Evolutionary conservation across 2,888 invertebrate species (phyloP).

Genomic region (Poecilus cupreus): DNA sequence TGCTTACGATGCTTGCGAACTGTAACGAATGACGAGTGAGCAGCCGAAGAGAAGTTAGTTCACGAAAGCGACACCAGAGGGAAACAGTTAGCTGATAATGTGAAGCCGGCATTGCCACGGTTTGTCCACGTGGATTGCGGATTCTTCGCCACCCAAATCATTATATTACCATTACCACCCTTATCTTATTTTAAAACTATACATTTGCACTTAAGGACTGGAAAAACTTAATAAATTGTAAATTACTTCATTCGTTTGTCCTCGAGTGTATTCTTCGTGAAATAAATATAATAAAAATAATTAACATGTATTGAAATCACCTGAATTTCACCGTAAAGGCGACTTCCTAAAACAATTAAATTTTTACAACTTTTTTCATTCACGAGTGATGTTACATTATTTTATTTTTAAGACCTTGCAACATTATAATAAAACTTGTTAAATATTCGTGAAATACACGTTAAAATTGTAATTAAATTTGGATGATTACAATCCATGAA

Average conservation of each 20-base stretch:
- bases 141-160: neutral
- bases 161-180: conserved; percentile 7
- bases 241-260: too few species aligned
- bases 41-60: conserved; percentile 34
- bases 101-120: conserved; percentile 2
- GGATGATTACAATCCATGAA: conserved; percentile 46
- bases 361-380: neutral
- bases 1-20: conserved; percentile 32
- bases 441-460: too few species aligned
- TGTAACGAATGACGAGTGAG: conserved; percentile 43
- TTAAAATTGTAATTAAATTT: conserved; percentile 19
- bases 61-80: conserved; percentile 46
- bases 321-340: too few species aligned
- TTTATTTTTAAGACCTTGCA: too few species aligned
- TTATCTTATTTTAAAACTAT: neutral
- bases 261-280: neutral
- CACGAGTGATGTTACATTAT: neutral
- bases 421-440: too few species aligned
- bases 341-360: too few species aligned
- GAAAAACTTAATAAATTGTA: too few species aligned
- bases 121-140: conserved; percentile 33
- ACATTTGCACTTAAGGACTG: too few species aligned
- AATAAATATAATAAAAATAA: neutral
- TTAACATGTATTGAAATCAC: too few species aligned
- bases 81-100: conserved; percentile 51